Conservation (phyloP, 2,797 vertebrate species). For the Sylvilagus floridanus region DNA sequence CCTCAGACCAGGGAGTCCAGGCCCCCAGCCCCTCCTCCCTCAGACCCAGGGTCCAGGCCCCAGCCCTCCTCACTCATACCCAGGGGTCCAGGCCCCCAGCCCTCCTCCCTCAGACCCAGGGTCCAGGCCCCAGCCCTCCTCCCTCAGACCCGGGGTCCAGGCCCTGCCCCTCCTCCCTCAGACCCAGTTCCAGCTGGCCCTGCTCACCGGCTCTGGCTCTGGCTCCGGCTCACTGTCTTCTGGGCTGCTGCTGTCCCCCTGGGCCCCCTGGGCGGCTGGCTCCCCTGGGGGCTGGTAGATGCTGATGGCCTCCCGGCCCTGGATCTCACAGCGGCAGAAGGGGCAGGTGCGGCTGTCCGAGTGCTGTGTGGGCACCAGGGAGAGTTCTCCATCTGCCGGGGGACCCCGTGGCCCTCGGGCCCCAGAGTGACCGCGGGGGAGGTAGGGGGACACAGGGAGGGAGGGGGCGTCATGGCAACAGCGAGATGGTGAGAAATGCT, state of each 20-base stretch:
- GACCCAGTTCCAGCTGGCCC: not conserved
- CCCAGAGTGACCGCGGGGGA: too few species aligned
- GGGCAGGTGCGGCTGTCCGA: conserved; percentile 92
- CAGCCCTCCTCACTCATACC: not conserved
- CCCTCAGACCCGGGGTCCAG: not conserved
- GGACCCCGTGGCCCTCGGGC: too few species aligned
- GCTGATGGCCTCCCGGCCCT: conserved; percentile 89
- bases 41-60: not conserved
- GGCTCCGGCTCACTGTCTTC: conserved; percentile 87
- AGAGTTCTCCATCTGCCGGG: not conserved
- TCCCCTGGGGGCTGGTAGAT: conserved; percentile 85
- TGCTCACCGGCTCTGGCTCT: conserved; percentile 59
- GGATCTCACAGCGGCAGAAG: conserved; percentile 93
- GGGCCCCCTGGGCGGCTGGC: conserved; percentile 46
- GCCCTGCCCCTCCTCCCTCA: not conserved
- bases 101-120: too few species aligned
- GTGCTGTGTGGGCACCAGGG: conserved; percentile 84
- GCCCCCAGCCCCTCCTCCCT: not conserved
- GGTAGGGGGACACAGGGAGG: not conserved
- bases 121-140: not conserved
- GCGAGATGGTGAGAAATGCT: not conserved
- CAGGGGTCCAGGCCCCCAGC: not conserved
- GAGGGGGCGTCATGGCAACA: too few species aligned
- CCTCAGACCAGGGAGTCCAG: too few species aligned
- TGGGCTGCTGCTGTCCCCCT: conserved; percentile 76